Evolutionary conservation across 2,113 vertebrate genomes (phyloP), one percentile per base, ranked within the genome.

Genomic region (Engraulis encrasicolus): DNA sequence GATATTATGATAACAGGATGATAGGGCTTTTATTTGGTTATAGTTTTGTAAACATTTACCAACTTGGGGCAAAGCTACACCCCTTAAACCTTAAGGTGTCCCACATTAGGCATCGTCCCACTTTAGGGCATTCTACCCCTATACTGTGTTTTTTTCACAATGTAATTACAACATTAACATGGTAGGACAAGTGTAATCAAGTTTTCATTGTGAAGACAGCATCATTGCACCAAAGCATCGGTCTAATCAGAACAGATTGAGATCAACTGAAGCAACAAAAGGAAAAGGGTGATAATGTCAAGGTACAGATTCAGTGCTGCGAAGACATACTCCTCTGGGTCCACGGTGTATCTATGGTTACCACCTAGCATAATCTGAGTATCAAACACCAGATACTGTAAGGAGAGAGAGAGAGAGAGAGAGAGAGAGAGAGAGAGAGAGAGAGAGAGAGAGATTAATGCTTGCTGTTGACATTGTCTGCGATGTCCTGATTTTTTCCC

Each of bases 261-360:
- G 50, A 94, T 89, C 79, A 97, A 48, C 82, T 92, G 84, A 87
- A 97, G 91, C 80, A 97, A 88, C 58, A 96, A 83, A 34, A 96
- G 61, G 90, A 96, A 97, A 86, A 96, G 79, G 61, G 87, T 89
- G 79, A 95, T 66, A 4, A 96, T 92, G 83, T 96, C 95, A 92
- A 98, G 66, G 86, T 95, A 97, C 79, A 97, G 94, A 84, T 94
- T 97, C 61, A 96, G 93, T 27, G 93, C 91, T 50, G 96, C 95
- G 87, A 96, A 96, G 78, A 96, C 83, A 5, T 96, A 96, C 81
- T 97, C 96, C 87, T 97, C 95, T 0, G 95, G 94, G 88, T 89
- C 94, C 81, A 95, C 11, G 58, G 87, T 14, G 49, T 90, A 94
- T 83, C 93, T 91, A 86, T 95, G 90, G 37, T 96, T 96, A 31